These are phyloP conservation scores for Thalassarche chlororhynchos DNA, from an alignment of 2,113 vertebrate species.

Conservation along the genomic window DNA sequence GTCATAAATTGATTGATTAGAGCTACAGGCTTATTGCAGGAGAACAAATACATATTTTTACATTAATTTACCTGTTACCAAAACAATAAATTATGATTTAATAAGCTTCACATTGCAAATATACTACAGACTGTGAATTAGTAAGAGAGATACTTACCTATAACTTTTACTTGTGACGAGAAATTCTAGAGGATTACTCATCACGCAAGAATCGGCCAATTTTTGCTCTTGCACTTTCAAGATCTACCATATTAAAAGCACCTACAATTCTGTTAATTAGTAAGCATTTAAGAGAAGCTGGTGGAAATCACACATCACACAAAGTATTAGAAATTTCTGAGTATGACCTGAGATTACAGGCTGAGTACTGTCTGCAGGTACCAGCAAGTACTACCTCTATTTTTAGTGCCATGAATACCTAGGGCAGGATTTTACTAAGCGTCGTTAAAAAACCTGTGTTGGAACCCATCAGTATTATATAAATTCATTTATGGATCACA, in stretches of 20 bases:
- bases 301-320: not conserved
- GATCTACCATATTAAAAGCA: not conserved
- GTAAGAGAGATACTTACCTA: not conserved
- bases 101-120: not conserved
- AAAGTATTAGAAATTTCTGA: not conserved
- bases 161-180: not conserved
- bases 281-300: not conserved
- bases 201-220: not conserved
- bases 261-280: not conserved
- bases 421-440: not conserved
- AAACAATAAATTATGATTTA: not conserved
- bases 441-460: not conserved
- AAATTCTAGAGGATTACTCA: not conserved
- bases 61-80: not conserved
- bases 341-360: not conserved
- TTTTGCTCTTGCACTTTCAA: not conserved
- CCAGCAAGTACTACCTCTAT: not conserved
- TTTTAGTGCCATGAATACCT: not conserved
- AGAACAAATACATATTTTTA: not conserved
- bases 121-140: not conserved
- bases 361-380: not conserved
- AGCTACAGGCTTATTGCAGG: not conserved
- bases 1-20: not conserved
- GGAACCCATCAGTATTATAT: not conserved
- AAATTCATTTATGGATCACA: not conserved